Base-by-base conservation (phyloP, 1,140 invertebrate genomes). In the Drosophila persimilis region DNA sequence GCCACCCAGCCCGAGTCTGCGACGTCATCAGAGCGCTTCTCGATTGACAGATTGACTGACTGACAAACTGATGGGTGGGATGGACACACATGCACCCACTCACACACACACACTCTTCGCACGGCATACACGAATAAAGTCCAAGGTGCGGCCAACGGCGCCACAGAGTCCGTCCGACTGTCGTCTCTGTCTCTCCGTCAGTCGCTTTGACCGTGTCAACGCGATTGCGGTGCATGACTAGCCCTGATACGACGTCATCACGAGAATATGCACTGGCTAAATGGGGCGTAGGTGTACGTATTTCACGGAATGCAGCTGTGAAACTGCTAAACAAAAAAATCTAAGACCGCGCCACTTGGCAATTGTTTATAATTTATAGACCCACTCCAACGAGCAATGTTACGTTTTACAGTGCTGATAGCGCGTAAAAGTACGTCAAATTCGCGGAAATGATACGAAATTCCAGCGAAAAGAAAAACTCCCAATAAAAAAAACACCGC, bases 401-500 rank as follows among this genome's bases (percentile, higher is more conserved):
- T 51, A 51, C 64, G 48, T 6, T 51, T 70, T 51, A 66, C 61
- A 67, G 39, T 47, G 51, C n/a, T 47, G 24, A 11, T 39, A 39
- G 53, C 47, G 41, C 45, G 8, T 39, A 51, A 57, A 62, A 66
- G 57, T 52, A 66, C 64, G 63, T 69, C 65, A 77, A 78, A 71
- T 89, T 89, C 72, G 64, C 80, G 85, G 85, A 89, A 89, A 89
- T 81, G 53, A 83, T 67, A 71, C 43, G 63, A 69, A 81, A 88
- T 88, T 88, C 73, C 78, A 73, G 61, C 48, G 59, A 83, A 76
- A 29, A 47, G 13, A 35, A 31, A 73, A 81, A 62, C 2, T 65
- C 50, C 52, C 63, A 57, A 78, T 65, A 79, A 63, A 71, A 75
- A 52, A 39, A 29, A 60, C 54, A 54, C 4, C 11, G 59, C 48